A percentile compares a stretch with the other conserved stretches of the same genome.
Evolutionary conservation across 1,140 invertebrate species (phyloP).

Genomic region (Geopemphigus sp.): DNA sequence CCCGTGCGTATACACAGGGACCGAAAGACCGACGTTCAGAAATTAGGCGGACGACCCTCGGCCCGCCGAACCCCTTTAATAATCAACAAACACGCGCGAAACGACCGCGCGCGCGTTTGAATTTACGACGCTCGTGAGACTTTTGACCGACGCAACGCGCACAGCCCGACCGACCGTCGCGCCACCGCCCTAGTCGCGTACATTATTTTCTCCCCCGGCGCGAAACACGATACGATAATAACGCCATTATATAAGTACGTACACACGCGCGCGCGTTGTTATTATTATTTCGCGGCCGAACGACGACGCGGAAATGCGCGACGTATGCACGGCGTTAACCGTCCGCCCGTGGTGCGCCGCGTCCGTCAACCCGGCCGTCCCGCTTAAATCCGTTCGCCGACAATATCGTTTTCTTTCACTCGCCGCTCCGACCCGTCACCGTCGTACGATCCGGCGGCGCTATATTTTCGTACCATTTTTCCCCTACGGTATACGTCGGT

Average conservation of each 20-base stretch:
- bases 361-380: no score
- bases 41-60: background rate
- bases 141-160: constrained; percentile 42
- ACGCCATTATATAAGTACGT: background rate
- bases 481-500: no score
- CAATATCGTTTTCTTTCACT: no score
- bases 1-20: background rate
- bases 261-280: background rate
- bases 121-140: constrained; percentile 39
- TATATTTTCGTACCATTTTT: no score
- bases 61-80: background rate
- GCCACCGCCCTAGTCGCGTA: background rate
- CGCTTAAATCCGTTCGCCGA: no score
- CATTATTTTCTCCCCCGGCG: background rate
- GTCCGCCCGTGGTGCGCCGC: no score
- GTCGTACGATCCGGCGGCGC: no score
- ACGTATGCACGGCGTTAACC: no score
- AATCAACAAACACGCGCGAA: constrained; percentile 39
- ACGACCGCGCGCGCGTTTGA: constrained; percentile 5
- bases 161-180: background rate
- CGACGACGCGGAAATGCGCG: no score
- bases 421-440: no score
- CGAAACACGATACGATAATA: background rate
- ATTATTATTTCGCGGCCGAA: no score
- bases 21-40: constrained; percentile 3